Conservation (phyloP, 2,797 vertebrate genomes). For the Gymnothorax reevesii region DNA sequence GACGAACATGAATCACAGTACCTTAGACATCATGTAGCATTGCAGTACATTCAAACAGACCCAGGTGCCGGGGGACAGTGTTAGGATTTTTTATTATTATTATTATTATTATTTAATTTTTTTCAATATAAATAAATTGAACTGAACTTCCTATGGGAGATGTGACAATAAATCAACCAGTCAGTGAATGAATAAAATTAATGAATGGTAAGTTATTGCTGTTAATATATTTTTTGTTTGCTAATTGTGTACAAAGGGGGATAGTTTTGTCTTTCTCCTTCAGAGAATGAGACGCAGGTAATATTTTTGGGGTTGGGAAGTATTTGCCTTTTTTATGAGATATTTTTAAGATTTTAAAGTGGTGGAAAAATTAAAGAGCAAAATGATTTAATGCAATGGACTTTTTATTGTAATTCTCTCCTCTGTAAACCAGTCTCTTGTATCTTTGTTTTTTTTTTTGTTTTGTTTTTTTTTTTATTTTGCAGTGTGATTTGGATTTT, state of each 20-base stretch:
- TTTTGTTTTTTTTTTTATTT: constrained; percentile 29
- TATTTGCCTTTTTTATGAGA: constrained; percentile 80
- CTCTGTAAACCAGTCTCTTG: constrained; percentile 65
- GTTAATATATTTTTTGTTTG: constrained; percentile 80
- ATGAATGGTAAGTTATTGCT: constrained; percentile 85
- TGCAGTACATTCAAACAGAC: constrained; percentile 55
- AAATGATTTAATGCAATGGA: constrained; percentile 80
- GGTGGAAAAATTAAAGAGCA: constrained; percentile 72
- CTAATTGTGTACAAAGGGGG: constrained; percentile 79
- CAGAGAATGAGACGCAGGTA: constrained; percentile 68
- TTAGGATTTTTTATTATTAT: constrained; percentile 70
- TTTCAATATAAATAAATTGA: constrained; percentile 78
- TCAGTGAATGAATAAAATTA: constrained; percentile 80
- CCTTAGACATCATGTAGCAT: constrained; percentile 92
- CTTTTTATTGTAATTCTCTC: constrained; percentile 73
- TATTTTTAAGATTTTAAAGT: constrained; percentile 83
- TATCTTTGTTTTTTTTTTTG: constrained; percentile 59
- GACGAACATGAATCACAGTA: constrained; percentile 86
- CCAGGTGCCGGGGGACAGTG: constrained; percentile 69
- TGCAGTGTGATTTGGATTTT: constrained; percentile 67
- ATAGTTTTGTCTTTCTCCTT: constrained; percentile 68
- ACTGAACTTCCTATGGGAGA: constrained; percentile 85
- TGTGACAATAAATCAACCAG: constrained; percentile 76
- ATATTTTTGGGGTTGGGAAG: constrained; percentile 78
- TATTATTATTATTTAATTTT: constrained; percentile 96